These are phyloP conservation scores for Calliphora vomitoria DNA, from an alignment of 2,888 invertebrate species.

Conservation along the genomic window DNA sequence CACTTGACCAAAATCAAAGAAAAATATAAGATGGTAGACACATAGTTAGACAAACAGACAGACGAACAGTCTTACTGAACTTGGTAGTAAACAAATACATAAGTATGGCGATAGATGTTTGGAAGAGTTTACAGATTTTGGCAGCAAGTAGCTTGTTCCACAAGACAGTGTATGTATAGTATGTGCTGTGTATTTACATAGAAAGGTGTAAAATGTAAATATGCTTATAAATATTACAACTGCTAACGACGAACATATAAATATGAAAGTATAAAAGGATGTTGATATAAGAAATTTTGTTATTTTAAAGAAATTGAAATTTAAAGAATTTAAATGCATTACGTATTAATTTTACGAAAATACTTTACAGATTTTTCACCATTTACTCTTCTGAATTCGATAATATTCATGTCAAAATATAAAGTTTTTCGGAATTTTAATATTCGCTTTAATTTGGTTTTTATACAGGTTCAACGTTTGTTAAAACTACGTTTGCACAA, in stretches of 20 bases:
- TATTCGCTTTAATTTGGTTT: too few relatives aligned
- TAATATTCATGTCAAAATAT: too few relatives aligned
- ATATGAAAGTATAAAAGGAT: background rate
- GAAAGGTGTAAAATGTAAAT: conserved; percentile 39
- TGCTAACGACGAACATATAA: background rate
- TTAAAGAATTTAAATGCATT: background rate
- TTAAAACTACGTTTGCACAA: too few relatives aligned
- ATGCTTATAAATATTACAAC: conserved; percentile 4
- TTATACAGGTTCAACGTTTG: too few relatives aligned
- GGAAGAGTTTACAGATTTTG: background rate
- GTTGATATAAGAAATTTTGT: background rate
- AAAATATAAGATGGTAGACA: conserved; percentile 75
- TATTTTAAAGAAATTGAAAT: background rate
- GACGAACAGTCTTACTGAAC: background rate
- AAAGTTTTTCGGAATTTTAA: too few relatives aligned
- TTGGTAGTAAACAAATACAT: conserved; percentile 8
- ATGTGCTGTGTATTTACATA: background rate
- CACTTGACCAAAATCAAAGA: conserved; percentile 80
- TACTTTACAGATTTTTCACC: too few relatives aligned
- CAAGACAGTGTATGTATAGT: background rate
- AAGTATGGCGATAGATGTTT: background rate
- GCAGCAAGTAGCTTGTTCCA: background rate
- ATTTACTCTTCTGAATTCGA: too few relatives aligned
- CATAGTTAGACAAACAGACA: background rate
- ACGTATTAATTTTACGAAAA: too few relatives aligned